Evolutionary conservation across 2,113 vertebrate species (phyloP), one percentile per base, ranked within the genome.

Genomic region (Trematomus loennbergii): DNA sequence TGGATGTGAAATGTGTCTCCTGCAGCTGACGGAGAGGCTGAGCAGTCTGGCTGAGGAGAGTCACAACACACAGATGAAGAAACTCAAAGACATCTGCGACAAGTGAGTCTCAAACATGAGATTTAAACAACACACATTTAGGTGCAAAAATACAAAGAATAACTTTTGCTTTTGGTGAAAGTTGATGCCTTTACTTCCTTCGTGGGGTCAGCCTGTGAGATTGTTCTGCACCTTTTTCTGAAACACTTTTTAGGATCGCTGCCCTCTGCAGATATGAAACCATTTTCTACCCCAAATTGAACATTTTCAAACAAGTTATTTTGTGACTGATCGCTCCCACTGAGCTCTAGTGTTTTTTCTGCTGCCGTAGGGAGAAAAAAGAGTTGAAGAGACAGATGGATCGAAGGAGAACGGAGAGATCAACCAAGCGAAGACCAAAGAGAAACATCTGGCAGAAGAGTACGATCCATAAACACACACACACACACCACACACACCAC

Each of bases 361-460:
- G 49, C 50, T 65, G 88, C 87, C 83, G 17, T 12, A 99, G 98
- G 90, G 98, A 99, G 92, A 99, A 99, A 88, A 99, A 99, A 73
- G 98, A 99, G 75, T 72, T 99, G 85, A 99, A 99, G 90, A 97
- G 97, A 90, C 97, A 96, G 93, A 99, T 99, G 98, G 98, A 99
- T 92, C 98, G 97, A 89, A 97, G 97, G 89, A 96, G 98, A 83
- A 97, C 98, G 58, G 98, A 99, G 90, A 99, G 92, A 97, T 99
- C 89, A 98, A 96, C 72, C 97, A 98, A 90, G 97, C 97, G 0
- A 99, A 98, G 91, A 97, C 97, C 18, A 99, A 98, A 95, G 98
- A 99, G 92, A 99, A 97, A 93, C 97, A 97, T 88, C 96, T 99
- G 87, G 97, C 98, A 85, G 97, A 99, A 89, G 98, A 99, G 98